Percentiles rank a stretch among this genome's conserved stretches.
phyloP scores from a whole-genome alignment of 2,888 invertebrate genomes.

The Corbicula japonica region DNA sequence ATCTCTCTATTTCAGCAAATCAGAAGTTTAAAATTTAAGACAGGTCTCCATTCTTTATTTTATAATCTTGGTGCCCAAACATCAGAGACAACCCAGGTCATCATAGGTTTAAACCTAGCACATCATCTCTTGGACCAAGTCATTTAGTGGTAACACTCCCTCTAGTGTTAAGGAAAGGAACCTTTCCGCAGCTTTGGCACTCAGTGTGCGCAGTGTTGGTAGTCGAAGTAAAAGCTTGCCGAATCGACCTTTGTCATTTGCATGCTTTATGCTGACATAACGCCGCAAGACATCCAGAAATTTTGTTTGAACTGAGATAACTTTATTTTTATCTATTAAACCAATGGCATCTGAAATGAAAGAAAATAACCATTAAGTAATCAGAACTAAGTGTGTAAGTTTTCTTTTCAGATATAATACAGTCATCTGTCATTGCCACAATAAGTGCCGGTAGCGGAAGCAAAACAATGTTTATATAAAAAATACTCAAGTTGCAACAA shows the following conservation, averaged over 20 bases:
- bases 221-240: constrained; percentile 85
- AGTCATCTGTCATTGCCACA: too few species aligned
- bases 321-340: constrained; percentile 80
- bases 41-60: too few species aligned
- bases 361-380: not conserved
- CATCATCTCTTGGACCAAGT: constrained; percentile 86
- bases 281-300: constrained; percentile 84
- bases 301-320: constrained; percentile 81
- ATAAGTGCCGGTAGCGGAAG: too few species aligned
- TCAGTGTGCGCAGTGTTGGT: constrained; percentile 85
- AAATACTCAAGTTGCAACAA: too few species aligned
- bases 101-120: too few species aligned
- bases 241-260: constrained; percentile 81
- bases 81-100: too few species aligned
- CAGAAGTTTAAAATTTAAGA: too few species aligned
- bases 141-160: constrained; percentile 84
- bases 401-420: too few species aligned
- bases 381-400: too few species aligned
- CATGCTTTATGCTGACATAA: constrained; percentile 80
- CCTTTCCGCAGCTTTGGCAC: constrained; percentile 85
- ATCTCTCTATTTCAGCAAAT: too few species aligned
- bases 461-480: too few species aligned
- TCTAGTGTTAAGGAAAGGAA: constrained; percentile 85
- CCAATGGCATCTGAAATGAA: constrained; percentile 83
- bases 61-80: too few species aligned